A percentile compares a stretch with the other conserved stretches of the same genome.
phyloP scores from a whole-genome alignment of 2,113 vertebrate species.

The Larimichthys crocea region DNA sequence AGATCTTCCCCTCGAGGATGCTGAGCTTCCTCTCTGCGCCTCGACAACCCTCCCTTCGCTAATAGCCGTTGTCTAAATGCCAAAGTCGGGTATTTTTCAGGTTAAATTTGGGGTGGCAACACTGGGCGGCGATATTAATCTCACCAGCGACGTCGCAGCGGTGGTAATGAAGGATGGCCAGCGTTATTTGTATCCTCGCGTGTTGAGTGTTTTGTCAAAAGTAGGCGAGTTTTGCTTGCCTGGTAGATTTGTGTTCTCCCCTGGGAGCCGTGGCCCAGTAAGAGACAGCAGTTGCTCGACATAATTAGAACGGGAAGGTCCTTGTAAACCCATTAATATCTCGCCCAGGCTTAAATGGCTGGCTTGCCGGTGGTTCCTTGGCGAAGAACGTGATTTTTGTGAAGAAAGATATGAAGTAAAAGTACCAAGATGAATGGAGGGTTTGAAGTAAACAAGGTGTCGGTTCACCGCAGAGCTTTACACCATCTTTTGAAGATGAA shows the following conservation, averaged over 20 bases:
- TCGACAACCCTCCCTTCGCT: constrained; percentile 38
- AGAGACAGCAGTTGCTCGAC: constrained; percentile 85
- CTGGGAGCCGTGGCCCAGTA: constrained; percentile 85
- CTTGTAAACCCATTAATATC: constrained; percentile 88
- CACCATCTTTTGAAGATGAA: constrained; percentile 14
- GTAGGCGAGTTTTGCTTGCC: constrained; percentile 84
- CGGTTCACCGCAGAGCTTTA: constrained; percentile 26
- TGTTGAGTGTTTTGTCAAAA: constrained; percentile 87
- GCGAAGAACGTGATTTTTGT: constrained; percentile 33
- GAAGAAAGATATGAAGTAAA: constrained; percentile 28
- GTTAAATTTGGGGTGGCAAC: constrained; percentile 79
- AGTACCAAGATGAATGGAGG: constrained; percentile 35
- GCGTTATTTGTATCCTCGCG: constrained; percentile 78
- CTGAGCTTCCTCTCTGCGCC: constrained; percentile 31
- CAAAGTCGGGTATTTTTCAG: constrained; percentile 75
- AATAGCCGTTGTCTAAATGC: constrained; percentile 66
- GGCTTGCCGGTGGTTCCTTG: constrained; percentile 53
- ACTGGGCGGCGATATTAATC: constrained; percentile 68
- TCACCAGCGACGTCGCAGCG: constrained; percentile 36
- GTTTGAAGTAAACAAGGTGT: constrained; percentile 26
- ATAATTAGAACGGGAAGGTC: constrained; percentile 86
- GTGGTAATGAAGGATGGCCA: constrained; percentile 76
- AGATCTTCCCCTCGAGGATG: constrained; percentile 28
- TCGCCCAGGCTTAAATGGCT: constrained; percentile 75
- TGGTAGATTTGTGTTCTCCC: constrained; percentile 84